These are phyloP conservation scores for Lepidurus arcticus DNA, from an alignment of 1,140 invertebrate genomes.

Conservation along the genomic window DNA sequence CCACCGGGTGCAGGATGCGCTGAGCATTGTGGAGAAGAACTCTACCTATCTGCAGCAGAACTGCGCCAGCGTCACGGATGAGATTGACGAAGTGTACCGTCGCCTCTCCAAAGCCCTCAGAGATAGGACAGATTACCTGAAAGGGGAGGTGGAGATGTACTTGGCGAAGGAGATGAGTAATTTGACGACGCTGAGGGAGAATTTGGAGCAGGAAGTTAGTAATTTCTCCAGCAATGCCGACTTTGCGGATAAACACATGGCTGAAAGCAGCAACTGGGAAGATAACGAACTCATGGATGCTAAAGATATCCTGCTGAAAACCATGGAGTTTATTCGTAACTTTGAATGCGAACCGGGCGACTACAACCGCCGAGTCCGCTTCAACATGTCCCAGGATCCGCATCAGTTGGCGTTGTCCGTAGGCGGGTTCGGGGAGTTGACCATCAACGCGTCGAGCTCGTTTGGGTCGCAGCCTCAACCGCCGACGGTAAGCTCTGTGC, in stretches of 20 bases:
- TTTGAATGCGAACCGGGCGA: conserved; percentile 88
- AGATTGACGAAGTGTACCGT: conserved; percentile 85
- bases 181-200: conserved; percentile 79
- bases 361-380: conserved; percentile 74
- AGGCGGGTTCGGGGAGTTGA: conserved; percentile 78
- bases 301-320: conserved; percentile 89
- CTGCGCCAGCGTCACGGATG: conserved; percentile 75
- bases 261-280: conserved; percentile 54
- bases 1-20: conserved; percentile 76
- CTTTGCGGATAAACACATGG: conserved; percentile 88
- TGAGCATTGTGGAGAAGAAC: conserved; percentile 77
- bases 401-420: conserved; percentile 80
- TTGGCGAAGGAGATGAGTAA: conserved; percentile 73
- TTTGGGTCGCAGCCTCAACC: conserved; percentile 53
- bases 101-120: conserved; percentile 83
- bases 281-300: conserved; percentile 63
- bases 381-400: conserved; percentile 79
- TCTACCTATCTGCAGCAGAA: conserved; percentile 74
- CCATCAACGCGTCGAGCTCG: conserved; percentile 58
- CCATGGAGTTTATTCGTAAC: conserved; percentile 83
- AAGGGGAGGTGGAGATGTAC: conserved; percentile 81
- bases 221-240: conserved; percentile 94
- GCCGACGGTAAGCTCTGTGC: conserved; percentile 48
- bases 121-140: conserved; percentile 80
- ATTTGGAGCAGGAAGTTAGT: conserved; percentile 82